These are phyloP conservation scores for Rafetus swinhoei DNA, from an alignment of 2,113 vertebrate species.

Conservation along the genomic window DNA sequence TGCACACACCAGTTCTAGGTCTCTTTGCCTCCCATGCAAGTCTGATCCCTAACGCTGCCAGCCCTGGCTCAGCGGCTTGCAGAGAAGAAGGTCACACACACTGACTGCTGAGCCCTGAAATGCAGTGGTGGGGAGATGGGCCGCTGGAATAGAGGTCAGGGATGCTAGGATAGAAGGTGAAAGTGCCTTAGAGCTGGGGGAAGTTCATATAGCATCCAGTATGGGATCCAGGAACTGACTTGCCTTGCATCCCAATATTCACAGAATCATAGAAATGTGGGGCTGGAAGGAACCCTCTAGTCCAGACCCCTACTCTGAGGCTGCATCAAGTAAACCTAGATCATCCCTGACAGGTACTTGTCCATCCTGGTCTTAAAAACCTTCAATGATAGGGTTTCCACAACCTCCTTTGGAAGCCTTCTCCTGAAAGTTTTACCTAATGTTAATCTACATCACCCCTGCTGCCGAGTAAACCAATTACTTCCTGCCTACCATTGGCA, in stretches of 20 bases:
- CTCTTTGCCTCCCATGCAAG: background rate
- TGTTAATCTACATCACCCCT: background rate
- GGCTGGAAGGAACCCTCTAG: background rate
- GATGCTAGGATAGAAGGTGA: background rate
- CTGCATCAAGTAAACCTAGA: background rate
- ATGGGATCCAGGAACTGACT: background rate
- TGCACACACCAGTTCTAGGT: background rate
- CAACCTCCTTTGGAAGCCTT: background rate
- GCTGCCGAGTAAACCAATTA: background rate
- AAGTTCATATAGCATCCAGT: background rate
- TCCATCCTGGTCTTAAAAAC: background rate
- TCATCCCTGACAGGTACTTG: background rate
- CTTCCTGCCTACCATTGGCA: background rate
- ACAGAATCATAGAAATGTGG: background rate
- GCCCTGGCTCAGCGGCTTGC: background rate
- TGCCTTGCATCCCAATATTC: background rate
- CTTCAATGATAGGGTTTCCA: background rate
- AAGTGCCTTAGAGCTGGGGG: background rate
- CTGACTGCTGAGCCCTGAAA: background rate
- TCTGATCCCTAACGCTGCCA: background rate
- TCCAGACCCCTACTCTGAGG: background rate
- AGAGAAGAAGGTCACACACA: background rate
- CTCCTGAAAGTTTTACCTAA: background rate
- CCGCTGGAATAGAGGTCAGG: background rate
- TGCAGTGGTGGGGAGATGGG: background rate